Base-by-base conservation (phyloP, 2,797 vertebrate species). In the Discoglossus pictus region DNA sequence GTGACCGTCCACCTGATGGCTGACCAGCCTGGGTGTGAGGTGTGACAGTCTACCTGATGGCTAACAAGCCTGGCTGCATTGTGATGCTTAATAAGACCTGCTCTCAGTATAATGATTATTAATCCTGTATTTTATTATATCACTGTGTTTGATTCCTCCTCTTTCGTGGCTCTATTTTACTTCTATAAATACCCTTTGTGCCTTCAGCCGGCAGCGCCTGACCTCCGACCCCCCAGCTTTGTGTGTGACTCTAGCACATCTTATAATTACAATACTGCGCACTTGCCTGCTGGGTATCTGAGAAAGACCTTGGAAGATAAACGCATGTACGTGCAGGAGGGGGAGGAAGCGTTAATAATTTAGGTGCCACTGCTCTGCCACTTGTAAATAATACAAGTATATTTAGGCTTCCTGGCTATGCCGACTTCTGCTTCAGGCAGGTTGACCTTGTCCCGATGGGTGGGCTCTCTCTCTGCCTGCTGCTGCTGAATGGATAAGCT, bases 331-430 rank as follows among this genome's bases (percentile, higher is more conserved):
- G 13, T n/a, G 6, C 8, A 46, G 51, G 15, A 21, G 43, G 27
- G n/a, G 52, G 21, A 56, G 52, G 20, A 2, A 39, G 11, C 12
- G 21, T 65, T 56, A 65, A 65, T 65, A 65, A 65, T 65, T 65
- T 38, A 65, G 40, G 34, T 25, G 24, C 31, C n/a, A 17, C 23
- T 23, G 43, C 15, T 55, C 62, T 55, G 43, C 20, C 16, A 58
- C 27, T 59, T 58, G 53, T 59, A 48, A 66, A 50, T 58, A 66
- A 50, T 66, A 27, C 43, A 66, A 34, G 27, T 36, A 24, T 65
- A 46, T 55, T 46, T 36, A 43, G 63, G 38, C 47, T 56, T 47
- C 31, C 27, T 56, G 25, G 24, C 40, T 50, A 44, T 12, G 53
- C 13, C 12, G 9, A 27, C 31, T 38, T 20, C 7, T 27, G 17